These are phyloP conservation scores for Thermophis baileyi DNA, from an alignment of 2,113 vertebrate species.

Conservation along the genomic window DNA sequence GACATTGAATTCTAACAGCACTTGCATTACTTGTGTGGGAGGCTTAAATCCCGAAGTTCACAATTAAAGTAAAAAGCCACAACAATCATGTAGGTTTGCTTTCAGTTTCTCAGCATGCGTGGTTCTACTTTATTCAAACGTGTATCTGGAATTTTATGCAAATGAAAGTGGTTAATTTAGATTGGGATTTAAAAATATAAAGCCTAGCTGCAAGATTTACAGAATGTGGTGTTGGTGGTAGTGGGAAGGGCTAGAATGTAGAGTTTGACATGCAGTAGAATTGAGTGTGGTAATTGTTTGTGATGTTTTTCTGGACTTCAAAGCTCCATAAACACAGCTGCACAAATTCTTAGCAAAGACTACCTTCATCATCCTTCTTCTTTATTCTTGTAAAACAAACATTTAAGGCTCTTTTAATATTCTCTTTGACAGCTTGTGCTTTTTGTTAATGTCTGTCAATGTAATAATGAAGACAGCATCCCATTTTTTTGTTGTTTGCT, in stretches of 20 bases:
- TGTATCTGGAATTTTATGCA: conserved; percentile 18
- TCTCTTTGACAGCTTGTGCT: background rate
- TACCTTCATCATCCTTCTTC: background rate
- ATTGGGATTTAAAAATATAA: background rate
- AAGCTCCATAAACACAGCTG: conserved; percentile 13
- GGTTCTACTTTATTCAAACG: conserved; percentile 24
- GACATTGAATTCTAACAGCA: conserved; percentile 40
- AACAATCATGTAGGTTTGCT: conserved; percentile 9
- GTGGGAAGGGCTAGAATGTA: no score
- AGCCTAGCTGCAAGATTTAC: background rate
- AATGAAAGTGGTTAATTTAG: conserved; percentile 10
- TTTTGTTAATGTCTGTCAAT: background rate
- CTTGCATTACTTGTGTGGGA: background rate
- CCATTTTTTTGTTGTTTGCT: background rate
- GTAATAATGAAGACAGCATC: background rate
- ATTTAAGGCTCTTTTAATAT: conserved; percentile 1
- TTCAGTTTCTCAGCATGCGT: conserved; percentile 13
- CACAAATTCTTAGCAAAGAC: background rate
- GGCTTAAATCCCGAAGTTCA: background rate
- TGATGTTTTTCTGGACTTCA: background rate
- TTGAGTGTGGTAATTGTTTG: background rate
- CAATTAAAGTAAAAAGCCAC: conserved; percentile 28
- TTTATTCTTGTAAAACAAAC: background rate
- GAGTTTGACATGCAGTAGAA: background rate
- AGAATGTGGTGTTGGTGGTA: background rate